Base-by-base conservation (phyloP, 2,888 invertebrate species). In the Spilarctia lutea region DNA sequence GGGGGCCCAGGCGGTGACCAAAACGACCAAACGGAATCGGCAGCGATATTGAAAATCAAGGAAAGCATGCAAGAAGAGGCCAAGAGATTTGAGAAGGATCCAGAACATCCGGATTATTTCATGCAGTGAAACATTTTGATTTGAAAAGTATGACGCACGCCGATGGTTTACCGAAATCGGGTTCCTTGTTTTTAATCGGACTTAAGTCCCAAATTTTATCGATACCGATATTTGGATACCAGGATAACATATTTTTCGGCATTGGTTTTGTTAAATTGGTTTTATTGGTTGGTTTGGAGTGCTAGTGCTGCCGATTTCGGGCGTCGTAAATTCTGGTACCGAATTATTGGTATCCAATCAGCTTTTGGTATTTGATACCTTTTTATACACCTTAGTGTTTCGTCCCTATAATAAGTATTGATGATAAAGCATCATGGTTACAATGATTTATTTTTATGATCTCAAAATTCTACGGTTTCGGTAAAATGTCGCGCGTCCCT, bases 1-100 rank as follows among this genome's bases (percentile, higher is more conserved):
- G 96, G 96, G 76, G 96, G 96, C 74, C 96, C 96, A 45, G 96
- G 96, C 83, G 96, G 95, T 79, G 96, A 96, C 83, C 96, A 96
- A 86, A 97, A 97, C 96, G 97, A 99, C 97, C 99, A 99, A 97
- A 99, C 98, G 93, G 99, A 99, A 97, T 99, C 99, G 92, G 99
- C 99, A 94, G 99, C 99, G 97, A 99, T 99, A 96, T 97, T 99
- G 96, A 99, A 99, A 97, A 99, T 99, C 96, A 99, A 99, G 97
- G 99, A 99, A 96, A 99, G 99, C 97, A 99, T 99, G 99, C 99
- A 99, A 96, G 99, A 99, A 96, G 99, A 99, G 96, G 99, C 99
- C 94, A 99, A 99, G 97, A 98, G 99, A 96, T 99, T 99, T 96
- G 99, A 99, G 96, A 99, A 99, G 97, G 99, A 99, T 96, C 98